Percentiles rank a stretch among this genome's conserved stretches.
Evolutionary conservation across 2,113 vertebrate species (phyloP).

Genomic region (Mormyrus lacerda): DNA sequence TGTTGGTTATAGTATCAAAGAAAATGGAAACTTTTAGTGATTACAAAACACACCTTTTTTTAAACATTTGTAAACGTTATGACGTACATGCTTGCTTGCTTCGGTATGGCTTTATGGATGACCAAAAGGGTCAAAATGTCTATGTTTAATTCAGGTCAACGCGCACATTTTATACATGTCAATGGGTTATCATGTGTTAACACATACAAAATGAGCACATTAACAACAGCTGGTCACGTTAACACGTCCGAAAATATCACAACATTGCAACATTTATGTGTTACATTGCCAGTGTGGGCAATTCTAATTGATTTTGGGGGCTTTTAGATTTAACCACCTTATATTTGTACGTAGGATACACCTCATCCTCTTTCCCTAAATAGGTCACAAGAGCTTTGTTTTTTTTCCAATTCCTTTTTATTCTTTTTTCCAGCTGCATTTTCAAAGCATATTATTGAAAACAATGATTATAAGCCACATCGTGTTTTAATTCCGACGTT

Average conservation of each 20-base stretch:
- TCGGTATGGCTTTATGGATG: not conserved
- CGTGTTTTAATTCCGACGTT: not conserved
- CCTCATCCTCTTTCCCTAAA: not conserved
- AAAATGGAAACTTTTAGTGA: not conserved
- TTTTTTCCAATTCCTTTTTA: not conserved
- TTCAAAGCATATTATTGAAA: not conserved
- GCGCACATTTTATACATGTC: not conserved
- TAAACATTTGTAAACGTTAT: no score
- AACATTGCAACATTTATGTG: no score
- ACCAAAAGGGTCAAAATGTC: no score
- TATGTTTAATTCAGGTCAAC: not conserved
- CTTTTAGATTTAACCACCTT: no score
- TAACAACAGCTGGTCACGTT: not conserved
- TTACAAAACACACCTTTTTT: not conserved
- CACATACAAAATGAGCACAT: not conserved
- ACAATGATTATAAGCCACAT: not conserved
- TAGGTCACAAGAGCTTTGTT: not conserved
- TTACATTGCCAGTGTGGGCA: no score
- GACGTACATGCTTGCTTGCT: no score
- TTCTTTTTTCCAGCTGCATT: not conserved
- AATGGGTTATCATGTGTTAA: not conserved
- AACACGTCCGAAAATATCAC: no score
- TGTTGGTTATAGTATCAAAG: not conserved
- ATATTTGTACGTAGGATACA: not conserved
- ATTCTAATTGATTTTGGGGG: no score